Conservation (phyloP, 2,888 invertebrate species). For the Oscheius sp. region DNA sequence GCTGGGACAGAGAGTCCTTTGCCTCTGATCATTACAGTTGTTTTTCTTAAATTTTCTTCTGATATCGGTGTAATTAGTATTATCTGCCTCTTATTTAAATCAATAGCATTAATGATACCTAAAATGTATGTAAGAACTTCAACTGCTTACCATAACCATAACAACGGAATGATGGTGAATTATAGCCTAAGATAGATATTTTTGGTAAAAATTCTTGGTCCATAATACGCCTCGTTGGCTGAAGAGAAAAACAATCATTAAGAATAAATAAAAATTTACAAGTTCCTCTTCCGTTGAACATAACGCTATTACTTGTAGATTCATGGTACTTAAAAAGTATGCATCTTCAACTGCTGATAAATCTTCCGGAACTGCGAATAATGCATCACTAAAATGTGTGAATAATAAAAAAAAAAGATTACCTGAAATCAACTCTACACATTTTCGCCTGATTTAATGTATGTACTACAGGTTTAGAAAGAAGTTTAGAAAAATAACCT, state of each 20-base stretch:
- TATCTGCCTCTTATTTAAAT: not conserved
- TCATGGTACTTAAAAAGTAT: constrained; percentile 13
- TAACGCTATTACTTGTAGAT: constrained; percentile 21
- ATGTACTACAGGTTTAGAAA: not conserved
- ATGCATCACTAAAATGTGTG: constrained; percentile 15
- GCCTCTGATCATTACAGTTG: constrained; percentile 4
- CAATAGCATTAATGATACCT: constrained; percentile 10
- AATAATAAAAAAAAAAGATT: not conserved
- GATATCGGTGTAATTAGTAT: not conserved
- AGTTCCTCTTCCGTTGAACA: constrained; percentile 9
- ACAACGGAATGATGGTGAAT: not conserved
- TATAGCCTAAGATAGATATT: not conserved
- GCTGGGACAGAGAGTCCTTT: not conserved
- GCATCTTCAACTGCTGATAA: not conserved
- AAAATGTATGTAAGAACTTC: not conserved
- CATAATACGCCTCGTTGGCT: not conserved
- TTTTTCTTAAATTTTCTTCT: not conserved
- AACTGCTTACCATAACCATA: not conserved
- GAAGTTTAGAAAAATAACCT: constrained; percentile 2
- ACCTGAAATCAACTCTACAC: constrained; percentile 1
- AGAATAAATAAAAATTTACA: not conserved
- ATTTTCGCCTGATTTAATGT: not conserved
- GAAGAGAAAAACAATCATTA: not conserved
- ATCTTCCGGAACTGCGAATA: constrained; percentile 17
- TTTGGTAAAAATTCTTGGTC: not conserved